phyloP scores from a whole-genome alignment of 2,888 invertebrate species.

The Hirtodrosophila duncani region DNA sequence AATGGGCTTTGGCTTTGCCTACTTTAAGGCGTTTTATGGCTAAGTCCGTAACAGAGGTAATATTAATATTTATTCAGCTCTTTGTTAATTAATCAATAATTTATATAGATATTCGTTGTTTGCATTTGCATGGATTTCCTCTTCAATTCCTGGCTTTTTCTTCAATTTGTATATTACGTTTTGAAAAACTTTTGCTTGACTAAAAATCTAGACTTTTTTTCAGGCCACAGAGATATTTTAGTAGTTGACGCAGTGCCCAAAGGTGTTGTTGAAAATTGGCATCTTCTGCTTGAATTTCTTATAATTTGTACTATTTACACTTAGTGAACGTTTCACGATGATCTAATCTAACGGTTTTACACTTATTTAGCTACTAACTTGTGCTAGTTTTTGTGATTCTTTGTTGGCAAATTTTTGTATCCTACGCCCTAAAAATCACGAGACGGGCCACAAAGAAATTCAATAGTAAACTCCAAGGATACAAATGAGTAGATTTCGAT shows the following conservation, averaged over 20 bases:
- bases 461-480: conserved; percentile 61
- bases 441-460: conserved; percentile 42
- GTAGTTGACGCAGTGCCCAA: too few species aligned
- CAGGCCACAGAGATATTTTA: conserved; percentile 7
- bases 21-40: conserved; percentile 44
- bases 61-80: background rate
- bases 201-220: too few species aligned
- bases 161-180: too few species aligned
- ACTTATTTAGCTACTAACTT: conserved; percentile 9
- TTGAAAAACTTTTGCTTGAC: too few species aligned
- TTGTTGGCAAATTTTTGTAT: conserved; percentile 30
- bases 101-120: conserved; percentile 6
- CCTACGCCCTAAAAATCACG: conserved; percentile 39
- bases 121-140: too few species aligned
- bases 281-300: conserved; percentile 7
- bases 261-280: conserved; percentile 6
- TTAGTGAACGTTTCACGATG: background rate
- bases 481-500: conserved; percentile 38
- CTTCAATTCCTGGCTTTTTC: too few species aligned
- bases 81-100: conserved; percentile 11
- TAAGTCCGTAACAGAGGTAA: background rate
- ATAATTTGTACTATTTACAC: background rate
- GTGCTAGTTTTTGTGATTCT: conserved; percentile 19
- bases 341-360: background rate
- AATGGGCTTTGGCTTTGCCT: conserved; percentile 36